These are phyloP conservation scores for Orthosia gracilis DNA, from an alignment of 2,888 invertebrate species.

Conservation along the genomic window DNA sequence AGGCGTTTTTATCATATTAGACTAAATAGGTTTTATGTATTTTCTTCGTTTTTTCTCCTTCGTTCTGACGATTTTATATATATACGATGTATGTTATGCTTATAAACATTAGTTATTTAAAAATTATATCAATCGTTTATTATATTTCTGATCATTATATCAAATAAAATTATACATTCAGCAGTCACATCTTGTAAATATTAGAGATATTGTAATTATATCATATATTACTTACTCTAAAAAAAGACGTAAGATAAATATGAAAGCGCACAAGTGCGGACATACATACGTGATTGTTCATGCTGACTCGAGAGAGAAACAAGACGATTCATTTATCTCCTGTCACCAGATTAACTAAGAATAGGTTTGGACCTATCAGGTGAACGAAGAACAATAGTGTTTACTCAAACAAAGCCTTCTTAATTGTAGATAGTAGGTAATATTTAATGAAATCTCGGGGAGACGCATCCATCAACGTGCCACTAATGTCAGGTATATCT, in stretches of 20 bases:
- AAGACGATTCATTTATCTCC: constrained; percentile 31
- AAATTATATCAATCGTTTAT: too few relatives aligned
- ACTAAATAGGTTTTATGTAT: too few relatives aligned
- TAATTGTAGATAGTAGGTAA: constrained; percentile 70
- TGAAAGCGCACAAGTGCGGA: background rate
- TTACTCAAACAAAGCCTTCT: constrained; percentile 71
- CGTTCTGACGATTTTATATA: too few relatives aligned
- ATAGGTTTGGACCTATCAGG: constrained; percentile 26
- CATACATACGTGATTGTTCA: background rate
- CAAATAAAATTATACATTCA: too few relatives aligned
- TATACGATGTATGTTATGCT: too few relatives aligned
- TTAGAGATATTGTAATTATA: too few relatives aligned
- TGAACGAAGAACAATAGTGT: constrained; percentile 61
- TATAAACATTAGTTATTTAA: too few relatives aligned
- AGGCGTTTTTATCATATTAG: too few relatives aligned
- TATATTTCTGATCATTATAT: too few relatives aligned
- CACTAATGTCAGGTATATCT: constrained; percentile 64
- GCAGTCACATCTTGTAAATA: too few relatives aligned
- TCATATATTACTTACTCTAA: background rate
- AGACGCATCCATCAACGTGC: constrained; percentile 76
- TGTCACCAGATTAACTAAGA: constrained; percentile 36
- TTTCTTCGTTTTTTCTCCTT: too few relatives aligned
- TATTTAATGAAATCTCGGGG: constrained; percentile 74
- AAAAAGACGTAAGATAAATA: too few relatives aligned
- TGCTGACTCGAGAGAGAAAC: background rate